Evolutionary conservation across 2,797 vertebrate genomes (phyloP).

Genomic region (Sebastes itinus): DNA sequence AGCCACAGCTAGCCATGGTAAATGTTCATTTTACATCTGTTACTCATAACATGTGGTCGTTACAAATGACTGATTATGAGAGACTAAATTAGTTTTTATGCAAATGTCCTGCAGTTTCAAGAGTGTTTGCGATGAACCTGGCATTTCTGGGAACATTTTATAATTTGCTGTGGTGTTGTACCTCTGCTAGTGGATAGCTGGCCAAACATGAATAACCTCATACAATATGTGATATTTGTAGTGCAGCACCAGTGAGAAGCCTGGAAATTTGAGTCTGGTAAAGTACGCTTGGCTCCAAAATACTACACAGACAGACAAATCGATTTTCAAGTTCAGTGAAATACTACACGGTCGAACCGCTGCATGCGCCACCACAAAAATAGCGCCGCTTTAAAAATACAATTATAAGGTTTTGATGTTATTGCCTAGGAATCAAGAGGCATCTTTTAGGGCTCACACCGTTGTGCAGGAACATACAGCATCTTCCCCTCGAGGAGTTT

Average conservation of each 20-base stretch:
- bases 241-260: neutral
- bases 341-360: neutral
- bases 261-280: fast-evolving
- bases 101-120: neutral
- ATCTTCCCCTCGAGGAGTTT: neutral
- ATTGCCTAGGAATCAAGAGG: neutral
- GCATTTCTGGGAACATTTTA: too few relatives aligned
- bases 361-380: neutral
- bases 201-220: neutral
- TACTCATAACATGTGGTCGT: neutral
- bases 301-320: neutral
- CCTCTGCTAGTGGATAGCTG: neutral
- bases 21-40: neutral
- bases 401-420: neutral
- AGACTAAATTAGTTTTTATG: neutral
- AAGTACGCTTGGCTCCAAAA: neutral
- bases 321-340: neutral
- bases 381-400: neutral
- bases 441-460: neutral
- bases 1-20: slow-evolving; percentile 58
- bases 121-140: neutral
- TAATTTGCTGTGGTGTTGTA: neutral
- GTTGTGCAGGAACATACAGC: too few relatives aligned
- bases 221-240: neutral
- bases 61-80: neutral